These are phyloP conservation scores for Drosophila funebris DNA, from an alignment of 1,140 invertebrate genomes.

Conservation along the genomic window DNA sequence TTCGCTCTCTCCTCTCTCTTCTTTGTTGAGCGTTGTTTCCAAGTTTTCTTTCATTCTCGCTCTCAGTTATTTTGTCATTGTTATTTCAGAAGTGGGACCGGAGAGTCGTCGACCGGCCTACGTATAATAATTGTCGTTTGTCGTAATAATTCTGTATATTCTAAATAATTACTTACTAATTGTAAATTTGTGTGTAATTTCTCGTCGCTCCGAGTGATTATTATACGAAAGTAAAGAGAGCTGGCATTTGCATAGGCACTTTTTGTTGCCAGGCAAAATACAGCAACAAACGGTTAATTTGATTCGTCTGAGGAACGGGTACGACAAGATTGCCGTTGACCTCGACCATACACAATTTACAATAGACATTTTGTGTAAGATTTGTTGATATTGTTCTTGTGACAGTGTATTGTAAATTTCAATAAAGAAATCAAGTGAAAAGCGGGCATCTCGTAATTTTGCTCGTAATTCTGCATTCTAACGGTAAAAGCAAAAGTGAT, in stretches of 20 bases:
- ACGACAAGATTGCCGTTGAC: constrained; percentile 48
- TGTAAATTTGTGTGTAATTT: constrained; percentile 14
- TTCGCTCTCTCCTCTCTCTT: constrained; percentile 3
- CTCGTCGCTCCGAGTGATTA: neutral
- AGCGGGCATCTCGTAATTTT: neutral
- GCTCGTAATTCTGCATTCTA: constrained; percentile 35
- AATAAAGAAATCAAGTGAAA: constrained; percentile 18
- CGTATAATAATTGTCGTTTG: neutral
- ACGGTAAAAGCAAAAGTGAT: constrained; percentile 50
- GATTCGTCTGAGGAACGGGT: constrained; percentile 9
- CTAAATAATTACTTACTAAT: constrained; percentile 33
- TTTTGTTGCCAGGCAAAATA: constrained; percentile 32
- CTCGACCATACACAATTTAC: constrained; percentile 61
- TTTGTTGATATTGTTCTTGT: constrained; percentile 29
- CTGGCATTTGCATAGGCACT: constrained; percentile 1
- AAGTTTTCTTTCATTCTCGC: constrained; percentile 29
- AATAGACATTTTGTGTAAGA: constrained; percentile 40
- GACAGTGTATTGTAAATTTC: constrained; percentile 17
- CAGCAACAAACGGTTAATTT: constrained; percentile 59
- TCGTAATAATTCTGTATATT: constrained; percentile 35
- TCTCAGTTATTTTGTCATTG: constrained; percentile 5
- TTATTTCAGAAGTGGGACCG: constrained; percentile 20
- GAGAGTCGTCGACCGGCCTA: constrained; percentile 8
- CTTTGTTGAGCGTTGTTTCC: neutral
- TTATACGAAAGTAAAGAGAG: neutral